Evolutionary conservation across 2,113 vertebrate genomes (phyloP).

Genomic region (Amphiprion ocellaris): DNA sequence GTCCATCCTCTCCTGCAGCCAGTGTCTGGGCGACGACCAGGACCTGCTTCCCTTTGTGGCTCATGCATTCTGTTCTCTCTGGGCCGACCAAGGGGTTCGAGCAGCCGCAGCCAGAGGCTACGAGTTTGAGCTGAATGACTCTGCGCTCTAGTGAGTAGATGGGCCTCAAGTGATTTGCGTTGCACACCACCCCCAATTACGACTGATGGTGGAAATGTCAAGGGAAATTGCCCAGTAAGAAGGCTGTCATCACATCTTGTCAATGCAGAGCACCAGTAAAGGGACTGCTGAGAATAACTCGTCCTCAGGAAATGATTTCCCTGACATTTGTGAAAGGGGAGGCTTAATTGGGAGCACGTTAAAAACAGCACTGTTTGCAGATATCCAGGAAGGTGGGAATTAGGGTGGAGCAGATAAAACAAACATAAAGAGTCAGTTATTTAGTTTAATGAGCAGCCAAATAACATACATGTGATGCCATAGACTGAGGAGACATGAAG

Average conservation of each 20-base stretch:
- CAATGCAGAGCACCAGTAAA: conserved; percentile 29
- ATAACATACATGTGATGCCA: neutral
- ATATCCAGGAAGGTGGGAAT: conserved; percentile 6
- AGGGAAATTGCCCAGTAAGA: conserved; percentile 39
- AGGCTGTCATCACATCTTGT: conserved; percentile 14
- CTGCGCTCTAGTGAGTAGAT: conserved; percentile 86
- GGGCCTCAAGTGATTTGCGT: conserved; percentile 11
- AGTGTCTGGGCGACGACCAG: conserved; percentile 82
- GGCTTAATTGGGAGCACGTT: conserved; percentile 59
- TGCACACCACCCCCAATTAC: conserved; percentile 28
- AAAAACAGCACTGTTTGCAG: conserved; percentile 30
- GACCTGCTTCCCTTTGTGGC: conserved; percentile 82
- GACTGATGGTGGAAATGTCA: conserved; percentile 51
- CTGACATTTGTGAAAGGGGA: conserved; percentile 61
- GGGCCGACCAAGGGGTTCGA: conserved; percentile 83
- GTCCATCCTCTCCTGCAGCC: conserved; percentile 81
- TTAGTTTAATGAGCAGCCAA: conserved; percentile 16
- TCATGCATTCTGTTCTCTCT: conserved; percentile 81
- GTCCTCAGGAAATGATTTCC: conserved; percentile 51
- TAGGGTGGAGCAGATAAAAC: conserved; percentile 10
- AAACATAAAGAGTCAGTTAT: neutral
- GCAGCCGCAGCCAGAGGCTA: conserved; percentile 78
- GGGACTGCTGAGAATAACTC: conserved; percentile 29
- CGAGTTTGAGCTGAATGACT: conserved; percentile 86
- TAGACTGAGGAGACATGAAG: neutral